Percentiles rank a stretch among this genome's conserved stretches.
Conservation (phyloP, 2,797 vertebrate genomes). For the Champsocephalus esox region DNA sequence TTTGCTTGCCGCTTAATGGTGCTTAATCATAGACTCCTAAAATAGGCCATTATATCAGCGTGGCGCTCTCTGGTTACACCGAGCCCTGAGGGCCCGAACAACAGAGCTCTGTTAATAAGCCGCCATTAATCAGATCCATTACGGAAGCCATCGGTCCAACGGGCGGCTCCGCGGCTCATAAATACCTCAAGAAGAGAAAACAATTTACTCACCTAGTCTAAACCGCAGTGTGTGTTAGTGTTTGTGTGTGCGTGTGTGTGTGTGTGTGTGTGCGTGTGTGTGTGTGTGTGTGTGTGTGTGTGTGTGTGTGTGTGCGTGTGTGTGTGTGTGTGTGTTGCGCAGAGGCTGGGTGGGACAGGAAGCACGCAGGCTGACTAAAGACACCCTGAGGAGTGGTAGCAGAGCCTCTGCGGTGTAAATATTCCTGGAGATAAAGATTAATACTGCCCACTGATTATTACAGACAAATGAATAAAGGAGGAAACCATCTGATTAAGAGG, state of each 20-base stretch:
- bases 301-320: slow-evolving; percentile 1
- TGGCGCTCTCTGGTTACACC: slow-evolving; percentile 76
- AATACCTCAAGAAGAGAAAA: slow-evolving; percentile 84
- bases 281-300: too few relatives aligned
- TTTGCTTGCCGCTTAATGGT: slow-evolving; percentile 77
- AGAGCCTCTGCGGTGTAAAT: slow-evolving; percentile 57
- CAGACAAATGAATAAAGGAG: not conserved
- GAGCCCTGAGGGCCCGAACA: slow-evolving; percentile 77
- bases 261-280: too few relatives aligned
- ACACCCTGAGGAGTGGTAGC: slow-evolving; percentile 82
- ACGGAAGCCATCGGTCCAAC: slow-evolving; percentile 76
- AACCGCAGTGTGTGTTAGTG: slow-evolving; percentile 61
- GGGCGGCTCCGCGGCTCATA: slow-evolving; percentile 71
- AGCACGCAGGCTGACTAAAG: slow-evolving; percentile 81
- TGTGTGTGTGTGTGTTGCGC: slow-evolving; percentile 50
- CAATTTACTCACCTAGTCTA: slow-evolving; percentile 83
- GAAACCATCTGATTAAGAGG: too few relatives aligned
- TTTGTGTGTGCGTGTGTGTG: too few relatives aligned
- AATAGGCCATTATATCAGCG: slow-evolving; percentile 84
- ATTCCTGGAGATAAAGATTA: slow-evolving; percentile 68
- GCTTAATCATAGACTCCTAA: slow-evolving; percentile 85
- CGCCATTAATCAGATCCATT: slow-evolving; percentile 84
- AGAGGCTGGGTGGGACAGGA: slow-evolving; percentile 83
- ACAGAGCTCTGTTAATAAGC: slow-evolving; percentile 85
- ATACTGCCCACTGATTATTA: slow-evolving; percentile 58